Evolutionary conservation across 2,888 invertebrate species (phyloP), one percentile per base, ranked within the genome.

Genomic region (Chalcis sispes): DNA sequence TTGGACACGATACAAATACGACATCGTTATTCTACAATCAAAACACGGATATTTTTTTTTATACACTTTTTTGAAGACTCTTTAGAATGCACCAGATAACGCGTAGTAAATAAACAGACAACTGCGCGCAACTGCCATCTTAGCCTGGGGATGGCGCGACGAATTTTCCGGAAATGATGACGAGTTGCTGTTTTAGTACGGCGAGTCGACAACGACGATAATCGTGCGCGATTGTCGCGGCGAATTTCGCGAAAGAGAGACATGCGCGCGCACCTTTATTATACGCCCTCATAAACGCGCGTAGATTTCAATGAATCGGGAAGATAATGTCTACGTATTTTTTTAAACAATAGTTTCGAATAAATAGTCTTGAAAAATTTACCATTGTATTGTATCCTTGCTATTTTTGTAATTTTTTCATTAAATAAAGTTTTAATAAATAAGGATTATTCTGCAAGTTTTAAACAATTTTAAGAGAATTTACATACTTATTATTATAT

Each of bases 71-170:
- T 13, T 25, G 8, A 1, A 15, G 8, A 27, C n/a, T 42, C n/a
- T 67, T 23, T 32, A 69, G n/a, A 36, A 52, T 23, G 69, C 25
- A 40, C 56, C 52, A 77, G 71, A 70, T 73, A 74, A 72, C 72
- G 75, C 77, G 72, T 65, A 78, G 75, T 78, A 78, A 78, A 78
- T 75, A 78, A 78, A 78, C 77, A 75, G 72, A 72, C 72, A 66
- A 77, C 58, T 72, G 67, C 61, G 66, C 70, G 56, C 54, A 56
- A 56, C 77, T 74, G 75, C 77, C 77, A 78, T 78, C 77, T 78
- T 78, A 69, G 65, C 27, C 70, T 69, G 50, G 25, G 5, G 67
- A 61, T 62, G 72, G 61, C 40, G 54, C 65, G 70, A 73, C 77
- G 77, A 77, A 77, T 74, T 77, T 77, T 77, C 77, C 77, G 74